Conservation (phyloP, 64 coral and sea anemone species). For the Dendronephthya gigantea region DNA sequence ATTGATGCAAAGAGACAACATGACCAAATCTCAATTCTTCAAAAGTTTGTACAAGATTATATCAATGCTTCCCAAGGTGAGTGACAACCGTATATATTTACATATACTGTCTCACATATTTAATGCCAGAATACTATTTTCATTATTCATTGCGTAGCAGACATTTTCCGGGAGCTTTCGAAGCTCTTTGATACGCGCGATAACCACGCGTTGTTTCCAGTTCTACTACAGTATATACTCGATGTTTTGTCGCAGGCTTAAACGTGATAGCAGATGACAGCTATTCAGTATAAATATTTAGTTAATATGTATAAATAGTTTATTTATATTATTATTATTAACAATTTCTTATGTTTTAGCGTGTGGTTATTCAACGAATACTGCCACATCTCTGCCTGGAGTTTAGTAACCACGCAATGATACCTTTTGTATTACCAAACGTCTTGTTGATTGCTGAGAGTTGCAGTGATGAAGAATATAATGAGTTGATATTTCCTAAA, state of each 20-base stretch:
- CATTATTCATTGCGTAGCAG: too few relatives aligned
- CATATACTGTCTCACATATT: too few relatives aligned
- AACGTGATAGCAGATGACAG: too few relatives aligned
- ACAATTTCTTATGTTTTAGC: slow-evolving; percentile 26
- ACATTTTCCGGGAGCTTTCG: slow-evolving; percentile 64
- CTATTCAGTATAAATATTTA: too few relatives aligned
- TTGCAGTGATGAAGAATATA: slow-evolving; percentile 62
- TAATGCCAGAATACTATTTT: too few relatives aligned
- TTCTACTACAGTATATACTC: slow-evolving; percentile 83
- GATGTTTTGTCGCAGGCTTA: slow-evolving; percentile 76
- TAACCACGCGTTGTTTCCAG: slow-evolving; percentile 73
- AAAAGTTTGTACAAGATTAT: slow-evolving; percentile 94
- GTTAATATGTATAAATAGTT: too few relatives aligned
- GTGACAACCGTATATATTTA: too few relatives aligned
- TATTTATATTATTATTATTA: too few relatives aligned
- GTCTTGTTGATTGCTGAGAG: slow-evolving; percentile 79
- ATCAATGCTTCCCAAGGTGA: slow-evolving; percentile 89
- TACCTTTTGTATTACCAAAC: slow-evolving; percentile 91
- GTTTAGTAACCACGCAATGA: slow-evolving; percentile 76
- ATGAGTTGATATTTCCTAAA: slow-evolving; percentile 60
- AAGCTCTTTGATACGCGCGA: slow-evolving; percentile 69
- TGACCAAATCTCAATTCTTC: slow-evolving; percentile 96
- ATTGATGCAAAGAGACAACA: slow-evolving; percentile 83
- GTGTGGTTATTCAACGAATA: slow-evolving; percentile 74
- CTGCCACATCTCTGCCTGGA: slow-evolving; percentile 77